Conservation (phyloP, 2,113 vertebrate species). For the Ageneiosus marmoratus region DNA sequence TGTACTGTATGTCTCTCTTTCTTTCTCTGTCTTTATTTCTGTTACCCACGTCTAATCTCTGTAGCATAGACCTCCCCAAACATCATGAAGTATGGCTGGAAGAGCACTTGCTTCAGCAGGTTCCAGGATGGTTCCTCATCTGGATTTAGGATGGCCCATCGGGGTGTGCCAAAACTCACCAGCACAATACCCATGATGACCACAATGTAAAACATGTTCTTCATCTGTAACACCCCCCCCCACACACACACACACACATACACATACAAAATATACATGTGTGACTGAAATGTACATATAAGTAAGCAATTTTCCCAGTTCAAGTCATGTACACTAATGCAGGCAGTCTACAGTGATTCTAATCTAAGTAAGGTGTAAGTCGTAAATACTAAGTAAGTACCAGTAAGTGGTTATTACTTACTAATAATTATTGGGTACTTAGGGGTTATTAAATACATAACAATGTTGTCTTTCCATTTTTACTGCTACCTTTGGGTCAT, state of each 20-base stretch:
- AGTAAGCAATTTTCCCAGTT: neutral
- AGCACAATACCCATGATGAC: conserved; percentile 96
- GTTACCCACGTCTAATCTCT: conserved; percentile 83
- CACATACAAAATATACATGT: neutral
- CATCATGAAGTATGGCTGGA: conserved; percentile 98
- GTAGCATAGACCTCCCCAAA: conserved; percentile 93
- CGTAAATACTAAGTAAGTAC: too few relatives aligned
- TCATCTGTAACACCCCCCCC: conserved; percentile 73
- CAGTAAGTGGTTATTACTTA: too few relatives aligned
- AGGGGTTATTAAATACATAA: too few relatives aligned
- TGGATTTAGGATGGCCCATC: conserved; percentile 91
- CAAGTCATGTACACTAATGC: neutral
- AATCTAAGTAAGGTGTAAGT: too few relatives aligned
- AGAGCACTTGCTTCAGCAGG: conserved; percentile 86
- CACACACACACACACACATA: neutral
- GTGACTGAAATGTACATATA: neutral
- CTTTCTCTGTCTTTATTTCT: conserved; percentile 8
- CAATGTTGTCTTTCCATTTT: too few relatives aligned
- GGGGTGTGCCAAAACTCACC: conserved; percentile 90
- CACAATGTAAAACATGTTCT: conserved; percentile 98
- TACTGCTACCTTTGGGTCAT: too few relatives aligned
- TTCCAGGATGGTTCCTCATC: conserved; percentile 86
- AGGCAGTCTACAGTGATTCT: too few relatives aligned
- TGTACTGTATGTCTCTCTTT: neutral
- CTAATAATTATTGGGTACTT: too few relatives aligned